Base-by-base conservation (phyloP, 2,797 vertebrate genomes). In the Hephaestus fuliginosus region DNA sequence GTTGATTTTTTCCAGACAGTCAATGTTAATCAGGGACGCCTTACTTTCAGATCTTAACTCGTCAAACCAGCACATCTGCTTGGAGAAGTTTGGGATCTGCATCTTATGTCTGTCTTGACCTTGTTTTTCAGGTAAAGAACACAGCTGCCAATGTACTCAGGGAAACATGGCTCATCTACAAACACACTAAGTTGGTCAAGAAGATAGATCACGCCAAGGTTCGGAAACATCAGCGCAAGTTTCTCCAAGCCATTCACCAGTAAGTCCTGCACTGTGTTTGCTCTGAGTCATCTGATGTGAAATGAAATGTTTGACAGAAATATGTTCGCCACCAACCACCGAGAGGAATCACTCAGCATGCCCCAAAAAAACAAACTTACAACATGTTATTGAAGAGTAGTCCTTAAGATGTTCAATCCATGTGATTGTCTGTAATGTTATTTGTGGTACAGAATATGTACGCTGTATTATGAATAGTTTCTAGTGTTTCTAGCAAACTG, bases 201-300 rank as follows among this genome's bases (percentile, higher is more conserved):
- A 98, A 97, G 94, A 96, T 97, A 17, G 98, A 99, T 93, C 97
- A 96, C 53, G 96, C 97, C 95, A 97, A 96, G 95, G 98, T 98
- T 93, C 98, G 98, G 92, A 99, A 97, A 96, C 97, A 99, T 96
- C 97, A 99, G 95, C 98, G 97, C 96, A 98, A 99, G 97, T 99
- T 99, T 96, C 97, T 99, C 90, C 98, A 99, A 96, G 98, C 98
- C 95, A 98, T 98, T 94, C 97, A 99, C 96, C 97, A 98, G 97
- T 99, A 97, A 98, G 97, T 97, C 81, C 53, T 39, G 44, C 52
- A 1, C 65, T 9, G 17, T 1, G 2, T 57, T 39, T 20, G 11
- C 13, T 66, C 56, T 36, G 13, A 15, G 20, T 70, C 20, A 22
- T 46, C 43, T 60, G 7, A 76, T 48, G 48, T 25, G 6, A 25